Percentiles rank a stretch among this genome's conserved stretches.
Conservation (phyloP, 1,140 invertebrate species). For the Lineus longissimus region DNA sequence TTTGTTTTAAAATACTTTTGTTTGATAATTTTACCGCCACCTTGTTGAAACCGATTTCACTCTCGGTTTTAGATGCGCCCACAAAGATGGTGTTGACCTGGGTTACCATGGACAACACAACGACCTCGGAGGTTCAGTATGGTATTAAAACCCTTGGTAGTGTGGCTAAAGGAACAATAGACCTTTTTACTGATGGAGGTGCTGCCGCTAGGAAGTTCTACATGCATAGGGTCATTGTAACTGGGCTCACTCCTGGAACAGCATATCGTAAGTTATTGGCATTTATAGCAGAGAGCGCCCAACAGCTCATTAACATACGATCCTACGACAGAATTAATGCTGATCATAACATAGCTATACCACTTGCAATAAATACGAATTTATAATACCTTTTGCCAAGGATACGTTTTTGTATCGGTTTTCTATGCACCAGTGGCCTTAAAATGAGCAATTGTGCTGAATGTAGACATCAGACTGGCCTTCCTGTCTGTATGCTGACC, state of each 20-base stretch:
- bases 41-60: too few species aligned
- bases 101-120: conserved; percentile 71
- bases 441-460: too few species aligned
- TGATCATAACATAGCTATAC: too few species aligned
- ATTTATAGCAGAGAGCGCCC: conserved; percentile 16
- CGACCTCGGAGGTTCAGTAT: conserved; percentile 72
- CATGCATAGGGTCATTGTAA: conserved; percentile 72
- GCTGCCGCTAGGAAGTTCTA: conserved; percentile 65
- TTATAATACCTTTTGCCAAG: not conserved
- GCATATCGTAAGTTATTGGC: conserved; percentile 62
- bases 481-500: too few species aligned
- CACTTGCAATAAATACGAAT: not conserved
- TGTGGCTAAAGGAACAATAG: conserved; percentile 60
- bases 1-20: too few species aligned
- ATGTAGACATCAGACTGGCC: too few species aligned
- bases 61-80: conserved; percentile 60
- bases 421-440: too few species aligned
- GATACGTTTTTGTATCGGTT: too few species aligned
- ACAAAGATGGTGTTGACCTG: conserved; percentile 82
- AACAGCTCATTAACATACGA: conserved; percentile 13
- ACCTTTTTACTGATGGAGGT: conserved; percentile 78
- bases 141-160: conserved; percentile 59
- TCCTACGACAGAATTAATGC: too few species aligned
- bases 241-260: conserved; percentile 59
- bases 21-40: too few species aligned